Evolutionary conservation across 2,888 invertebrate species (phyloP).

Genomic region (Nasonia oneida): DNA sequence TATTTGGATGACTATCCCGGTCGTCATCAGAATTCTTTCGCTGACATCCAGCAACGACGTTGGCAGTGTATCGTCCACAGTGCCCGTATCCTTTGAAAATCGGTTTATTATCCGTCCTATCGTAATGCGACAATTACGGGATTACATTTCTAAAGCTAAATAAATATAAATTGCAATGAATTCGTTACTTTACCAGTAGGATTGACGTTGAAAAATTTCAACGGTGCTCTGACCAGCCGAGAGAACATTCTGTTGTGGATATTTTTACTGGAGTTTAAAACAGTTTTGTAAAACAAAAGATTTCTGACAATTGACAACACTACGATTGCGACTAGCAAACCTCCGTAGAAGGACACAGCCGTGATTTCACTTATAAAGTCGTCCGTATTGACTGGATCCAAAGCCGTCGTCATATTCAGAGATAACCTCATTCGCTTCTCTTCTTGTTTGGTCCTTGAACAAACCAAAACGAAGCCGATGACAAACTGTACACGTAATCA

Average conservation of each 20-base stretch:
- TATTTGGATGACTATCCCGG: conserved; percentile 87
- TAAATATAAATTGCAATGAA: neutral
- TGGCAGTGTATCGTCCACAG: conserved; percentile 87
- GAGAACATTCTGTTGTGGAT: conserved; percentile 89
- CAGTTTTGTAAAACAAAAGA: conserved; percentile 84
- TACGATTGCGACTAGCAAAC: conserved; percentile 80
- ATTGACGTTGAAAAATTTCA: conserved; percentile 87
- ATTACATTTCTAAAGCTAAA: neutral
- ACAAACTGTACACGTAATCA: neutral
- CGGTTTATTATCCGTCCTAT: conserved; percentile 89
- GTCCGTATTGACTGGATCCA: neutral
- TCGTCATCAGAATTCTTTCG: conserved; percentile 85
- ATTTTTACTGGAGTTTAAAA: conserved; percentile 85
- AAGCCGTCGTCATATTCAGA: neutral
- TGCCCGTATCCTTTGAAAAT: conserved; percentile 92
- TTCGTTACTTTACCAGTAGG: conserved; percentile 57
- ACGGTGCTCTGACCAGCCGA: conserved; percentile 86
- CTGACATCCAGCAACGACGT: conserved; percentile 84
- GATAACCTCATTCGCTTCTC: conserved; percentile 5
- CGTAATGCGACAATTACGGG: neutral
- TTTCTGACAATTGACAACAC: conserved; percentile 72
- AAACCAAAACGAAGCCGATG: neutral
- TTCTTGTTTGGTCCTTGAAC: conserved; percentile 38
- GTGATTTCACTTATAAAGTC: conserved; percentile 55
- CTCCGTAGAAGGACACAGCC: conserved; percentile 81